A percentile compares a stretch with the other conserved stretches of the same genome.
These are phyloP conservation scores for Leptinotarsa rubiginosa DNA, from an alignment of 2,888 invertebrate species.

Conservation along the genomic window DNA sequence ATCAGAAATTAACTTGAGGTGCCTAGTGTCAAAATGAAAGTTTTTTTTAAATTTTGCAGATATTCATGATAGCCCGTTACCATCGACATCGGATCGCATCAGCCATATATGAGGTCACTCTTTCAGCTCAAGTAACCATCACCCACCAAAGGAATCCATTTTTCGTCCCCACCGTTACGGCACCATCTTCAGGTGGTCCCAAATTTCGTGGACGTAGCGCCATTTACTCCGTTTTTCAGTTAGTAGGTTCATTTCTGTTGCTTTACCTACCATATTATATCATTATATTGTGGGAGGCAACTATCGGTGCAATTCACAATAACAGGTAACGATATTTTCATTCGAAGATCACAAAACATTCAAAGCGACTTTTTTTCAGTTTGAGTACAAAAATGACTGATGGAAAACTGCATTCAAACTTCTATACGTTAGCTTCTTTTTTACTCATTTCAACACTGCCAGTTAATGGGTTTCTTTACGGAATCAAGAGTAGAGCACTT, in stretches of 20 bases:
- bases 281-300: constrained; percentile 76
- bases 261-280: constrained; percentile 82
- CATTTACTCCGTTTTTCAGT: constrained; percentile 77
- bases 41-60: constrained; percentile 57
- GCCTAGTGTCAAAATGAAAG: no score
- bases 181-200: constrained; percentile 67
- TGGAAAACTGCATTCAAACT: constrained; percentile 60
- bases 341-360: no score
- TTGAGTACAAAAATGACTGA: constrained; percentile 32
- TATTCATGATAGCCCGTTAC: constrained; percentile 76
- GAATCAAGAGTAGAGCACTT: constrained; percentile 79
- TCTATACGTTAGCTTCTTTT: constrained; percentile 74
- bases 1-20: constrained; percentile 3
- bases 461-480: constrained; percentile 82
- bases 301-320: constrained; percentile 58
- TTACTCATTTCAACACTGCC: constrained; percentile 78
- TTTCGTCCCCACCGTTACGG: constrained; percentile 76
- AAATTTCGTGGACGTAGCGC: constrained; percentile 71
- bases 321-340: constrained; percentile 2
- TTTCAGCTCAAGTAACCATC: constrained; percentile 86
- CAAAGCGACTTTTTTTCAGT: constrained; percentile 19
- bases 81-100: constrained; percentile 87
- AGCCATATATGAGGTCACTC: constrained; percentile 85
- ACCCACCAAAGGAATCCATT: constrained; percentile 86
- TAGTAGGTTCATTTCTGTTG: constrained; percentile 78